Evolutionary conservation across 92 coral and sea anemone species (phyloP).

Genomic region (Paragorgia papillata): DNA sequence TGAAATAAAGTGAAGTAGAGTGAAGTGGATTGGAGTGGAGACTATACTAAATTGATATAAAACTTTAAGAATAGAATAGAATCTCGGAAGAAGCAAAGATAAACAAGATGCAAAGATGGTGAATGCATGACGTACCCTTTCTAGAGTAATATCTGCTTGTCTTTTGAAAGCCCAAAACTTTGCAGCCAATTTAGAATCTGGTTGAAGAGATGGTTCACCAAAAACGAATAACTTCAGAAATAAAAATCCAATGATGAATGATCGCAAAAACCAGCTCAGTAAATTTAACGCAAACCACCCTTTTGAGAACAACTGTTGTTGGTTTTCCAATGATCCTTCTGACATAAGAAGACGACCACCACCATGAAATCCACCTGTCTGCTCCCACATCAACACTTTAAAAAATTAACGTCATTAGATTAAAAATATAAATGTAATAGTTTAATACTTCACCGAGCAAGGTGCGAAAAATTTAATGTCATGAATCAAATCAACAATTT

Average conservation of each 20-base stretch:
- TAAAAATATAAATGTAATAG: too few species aligned
- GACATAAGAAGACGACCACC: constrained; percentile 73
- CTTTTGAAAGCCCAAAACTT: constrained; percentile 85
- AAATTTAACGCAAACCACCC: neutral
- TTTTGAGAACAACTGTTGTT: constrained; percentile 1
- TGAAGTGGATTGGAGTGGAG: too few species aligned
- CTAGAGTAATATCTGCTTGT: constrained; percentile 68
- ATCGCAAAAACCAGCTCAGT: constrained; percentile 11
- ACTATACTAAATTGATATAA: too few species aligned
- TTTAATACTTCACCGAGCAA: too few species aligned
- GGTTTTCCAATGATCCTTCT: constrained; percentile 27
- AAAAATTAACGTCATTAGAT: neutral
- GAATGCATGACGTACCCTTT: constrained; percentile 22
- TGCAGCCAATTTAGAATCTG: constrained; percentile 86
- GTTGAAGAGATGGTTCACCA: constrained; percentile 94
- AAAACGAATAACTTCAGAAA: constrained; percentile 80
- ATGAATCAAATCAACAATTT: too few species aligned
- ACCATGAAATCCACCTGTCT: constrained; percentile 40
- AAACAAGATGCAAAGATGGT: too few species aligned
- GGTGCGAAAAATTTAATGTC: too few species aligned
- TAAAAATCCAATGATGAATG: constrained; percentile 61
- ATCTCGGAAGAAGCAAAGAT: too few species aligned
- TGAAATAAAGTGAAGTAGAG: neutral
- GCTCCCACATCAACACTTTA: constrained; percentile 62
- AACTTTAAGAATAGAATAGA: too few species aligned